Conservation (phyloP, 1,140 invertebrate species). For the Chrysomallon squamiferum region DNA sequence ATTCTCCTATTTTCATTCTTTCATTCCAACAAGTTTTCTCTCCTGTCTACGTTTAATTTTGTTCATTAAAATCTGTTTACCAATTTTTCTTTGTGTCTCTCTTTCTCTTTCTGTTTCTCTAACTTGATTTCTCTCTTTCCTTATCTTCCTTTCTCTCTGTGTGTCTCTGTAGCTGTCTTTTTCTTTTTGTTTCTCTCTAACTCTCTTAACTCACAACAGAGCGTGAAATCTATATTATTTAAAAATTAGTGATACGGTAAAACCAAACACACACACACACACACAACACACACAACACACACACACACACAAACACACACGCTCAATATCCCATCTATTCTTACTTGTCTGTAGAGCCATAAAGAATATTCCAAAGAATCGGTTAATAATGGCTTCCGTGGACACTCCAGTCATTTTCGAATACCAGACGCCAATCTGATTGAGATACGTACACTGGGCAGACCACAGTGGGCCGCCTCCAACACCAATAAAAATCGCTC, state of each 20-base stretch:
- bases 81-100: background rate
- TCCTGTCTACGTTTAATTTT: no score
- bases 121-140: background rate
- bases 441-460: conserved; percentile 91
- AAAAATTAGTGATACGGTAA: background rate
- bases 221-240: background rate
- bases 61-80: no score
- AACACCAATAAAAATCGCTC: conserved; percentile 81
- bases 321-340: conserved; percentile 6
- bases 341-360: conserved; percentile 90
- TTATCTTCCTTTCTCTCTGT: background rate
- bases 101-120: background rate
- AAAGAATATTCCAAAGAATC: conserved; percentile 98
- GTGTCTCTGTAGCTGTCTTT: background rate
- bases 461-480: conserved; percentile 95
- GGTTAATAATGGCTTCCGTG: conserved; percentile 86
- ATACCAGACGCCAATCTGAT: conserved; percentile 83
- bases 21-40: background rate
- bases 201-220: background rate
- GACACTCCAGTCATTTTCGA: conserved; percentile 67
- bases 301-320: background rate
- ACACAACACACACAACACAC: background rate
- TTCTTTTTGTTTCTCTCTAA: background rate
- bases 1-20: no score
- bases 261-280: background rate